Evolutionary conservation across 2,888 invertebrate genomes (phyloP).

Genomic region (Phragmatobia fuliginosa): DNA sequence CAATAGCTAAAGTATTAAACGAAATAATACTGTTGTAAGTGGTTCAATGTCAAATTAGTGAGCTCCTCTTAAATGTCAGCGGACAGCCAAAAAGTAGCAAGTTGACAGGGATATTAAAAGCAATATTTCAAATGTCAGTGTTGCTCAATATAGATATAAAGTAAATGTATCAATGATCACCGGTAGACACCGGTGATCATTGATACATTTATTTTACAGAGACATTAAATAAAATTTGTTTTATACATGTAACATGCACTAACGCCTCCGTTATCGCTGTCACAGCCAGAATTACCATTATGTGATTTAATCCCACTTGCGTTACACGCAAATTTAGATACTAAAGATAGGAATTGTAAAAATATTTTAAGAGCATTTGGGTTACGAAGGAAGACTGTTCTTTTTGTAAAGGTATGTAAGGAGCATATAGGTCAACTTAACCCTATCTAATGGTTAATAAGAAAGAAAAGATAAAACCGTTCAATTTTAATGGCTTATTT

Average conservation of each 20-base stretch:
- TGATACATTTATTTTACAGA: conserved; percentile 37
- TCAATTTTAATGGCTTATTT: not conserved
- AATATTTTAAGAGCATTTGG: too few species aligned
- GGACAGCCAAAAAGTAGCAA: conserved; percentile 56
- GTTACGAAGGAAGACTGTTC: too few species aligned
- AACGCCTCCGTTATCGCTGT: not conserved
- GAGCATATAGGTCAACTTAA: too few species aligned
- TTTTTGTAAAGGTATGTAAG: too few species aligned
- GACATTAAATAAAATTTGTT: conserved; percentile 27
- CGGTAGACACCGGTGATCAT: conserved; percentile 51
- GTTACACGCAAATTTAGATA: too few species aligned
- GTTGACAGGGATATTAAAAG: conserved; percentile 61
- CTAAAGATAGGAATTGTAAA: too few species aligned
- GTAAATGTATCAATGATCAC: too few species aligned
- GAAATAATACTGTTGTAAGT: conserved; percentile 67
- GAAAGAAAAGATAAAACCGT: too few species aligned
- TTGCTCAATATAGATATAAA: too few species aligned
- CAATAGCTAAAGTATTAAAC: conserved; percentile 62
- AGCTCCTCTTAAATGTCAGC: conserved; percentile 77
- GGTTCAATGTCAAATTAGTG: conserved; percentile 71
- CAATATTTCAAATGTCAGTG: conserved; percentile 57
- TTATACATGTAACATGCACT: not conserved
- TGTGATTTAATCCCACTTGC: too few species aligned
- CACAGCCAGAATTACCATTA: too few species aligned
- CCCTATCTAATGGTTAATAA: too few species aligned